These are phyloP conservation scores for Heterohyrax brucei DNA, from an alignment of 2,797 vertebrate species.

Conservation along the genomic window DNA sequence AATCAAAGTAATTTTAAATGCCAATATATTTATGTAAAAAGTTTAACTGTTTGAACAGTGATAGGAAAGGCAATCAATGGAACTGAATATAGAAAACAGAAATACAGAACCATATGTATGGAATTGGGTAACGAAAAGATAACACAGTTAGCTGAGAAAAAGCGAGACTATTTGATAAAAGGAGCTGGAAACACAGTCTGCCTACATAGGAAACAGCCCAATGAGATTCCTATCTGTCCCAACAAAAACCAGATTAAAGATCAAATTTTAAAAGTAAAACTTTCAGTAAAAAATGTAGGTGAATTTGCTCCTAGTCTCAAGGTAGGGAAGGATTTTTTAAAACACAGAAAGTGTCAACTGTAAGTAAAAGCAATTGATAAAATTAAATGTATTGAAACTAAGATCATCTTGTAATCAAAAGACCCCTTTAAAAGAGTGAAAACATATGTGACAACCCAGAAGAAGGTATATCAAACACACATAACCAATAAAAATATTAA, in stretches of 20 bases:
- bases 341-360: neutral
- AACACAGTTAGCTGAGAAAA: neutral
- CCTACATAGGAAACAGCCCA: constrained; percentile 23
- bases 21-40: neutral
- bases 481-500: constrained; percentile 41
- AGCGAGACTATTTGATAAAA: neutral
- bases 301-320: constrained; percentile 14
- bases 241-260: constrained; percentile 53
- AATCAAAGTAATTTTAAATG: neutral
- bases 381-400: constrained; percentile 57
- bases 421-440: constrained; percentile 44
- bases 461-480: constrained; percentile 16
- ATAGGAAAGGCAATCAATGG: neutral
- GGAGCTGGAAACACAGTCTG: constrained; percentile 2
- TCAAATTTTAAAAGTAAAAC: constrained; percentile 39
- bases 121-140: neutral
- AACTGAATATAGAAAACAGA: neutral
- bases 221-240: neutral
- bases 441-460: neutral
- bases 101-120: neutral
- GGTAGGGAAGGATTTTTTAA: constrained; percentile 8
- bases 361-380: neutral
- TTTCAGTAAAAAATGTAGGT: neutral
- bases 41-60: neutral
- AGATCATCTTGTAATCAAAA: constrained; percentile 15